Base-by-base conservation (phyloP, 2,113 vertebrate species). In the Passerina amoena region DNA sequence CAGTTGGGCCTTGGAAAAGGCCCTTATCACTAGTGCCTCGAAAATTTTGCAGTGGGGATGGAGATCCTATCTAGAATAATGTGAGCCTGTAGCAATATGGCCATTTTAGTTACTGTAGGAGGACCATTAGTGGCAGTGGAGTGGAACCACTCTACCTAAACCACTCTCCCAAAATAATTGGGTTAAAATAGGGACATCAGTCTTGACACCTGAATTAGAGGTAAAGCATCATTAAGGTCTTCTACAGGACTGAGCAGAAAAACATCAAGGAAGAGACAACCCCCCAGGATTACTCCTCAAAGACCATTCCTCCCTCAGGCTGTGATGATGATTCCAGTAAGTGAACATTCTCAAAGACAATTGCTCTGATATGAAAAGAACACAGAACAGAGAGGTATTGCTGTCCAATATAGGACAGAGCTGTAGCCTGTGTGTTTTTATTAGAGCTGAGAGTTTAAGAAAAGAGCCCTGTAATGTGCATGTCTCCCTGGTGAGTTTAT, bases 401-500 rank as follows among this genome's bases (percentile, higher is more conserved):
- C 64, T 81, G 17, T 37, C 68, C 37, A 56, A 0, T n/a, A 30
- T 2, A 56, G 70, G 63, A 78, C 75, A 88, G 63, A 20, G 50
- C 42, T 93, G 83, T 44, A 86, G 64, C 30, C 72, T 14, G 7
- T 64, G 45, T 86, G 83, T 89, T 95, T 94, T 86, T 75, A 71
- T 90, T 77, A 86, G 76, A 94, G 75, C 69, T 63, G 72, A 85
- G 61, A 85, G 56, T 81, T 96, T 92, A 91, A 89, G 63, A 88
- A 94, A 94, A 78, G 91, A 94, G 80, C 45, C 85, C 90, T 93
- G 91, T 90, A 95, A 86, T 6, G 8, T 90, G 38, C 87, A 78
- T 87, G 68, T 96, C 71, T 75, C 91, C 93, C 92, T 71, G 84
- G 94, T 97, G 93, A 87, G 81, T 93, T 95, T 97, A 94, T 96